Base-by-base conservation (phyloP, 2,113 vertebrate species). In the Chitala chitala region DNA sequence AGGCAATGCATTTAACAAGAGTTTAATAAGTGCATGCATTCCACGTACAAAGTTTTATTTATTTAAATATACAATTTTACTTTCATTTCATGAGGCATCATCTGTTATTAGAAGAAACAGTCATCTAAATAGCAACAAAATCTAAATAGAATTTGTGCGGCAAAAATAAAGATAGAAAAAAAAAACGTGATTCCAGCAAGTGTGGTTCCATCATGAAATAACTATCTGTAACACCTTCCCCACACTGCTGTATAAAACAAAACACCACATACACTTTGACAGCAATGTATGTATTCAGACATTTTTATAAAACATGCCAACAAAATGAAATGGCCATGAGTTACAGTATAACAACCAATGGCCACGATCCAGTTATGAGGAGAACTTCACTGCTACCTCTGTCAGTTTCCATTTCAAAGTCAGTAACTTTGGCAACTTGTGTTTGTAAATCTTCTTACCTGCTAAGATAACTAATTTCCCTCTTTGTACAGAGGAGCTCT, bases 11-110 rank as follows among this genome's bases (percentile, higher is more conserved):
- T 85, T 92, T 91, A 93, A 93, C 85, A 94, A 94, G 92, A 93
- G 88, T 90, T 95, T 96, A 94, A 92, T 94, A 91, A 91, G 89
- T 87, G 92, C 94, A 96, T 98, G 95, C 94, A 94, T 88, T 89
- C 87, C 90, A 89, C 87, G 92, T 92, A 98, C 91, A 96, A 3
- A n/a, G n/a, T 55, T n/a, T 7, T 55, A 55, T 55, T 1, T 3
- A 22, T 17, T 55, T 55, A n/a, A 22, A 55, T 46, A 55, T 55
- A 55, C 20, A 55, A 46, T 6, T 46, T 46, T 46, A 86, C 29
- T 46, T 87, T 87, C 85, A 77, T 81, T 78, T 84, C 83, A 89
- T 89, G 85, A 85, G 87, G 86, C 89, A 86, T 91, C 88, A 83
- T 85, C 89, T 87, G 87, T 82, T 87, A 93, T 89, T 74, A 87